phyloP scores from a whole-genome alignment of 2,113 vertebrate species.

The Apaloderma vittatum region DNA sequence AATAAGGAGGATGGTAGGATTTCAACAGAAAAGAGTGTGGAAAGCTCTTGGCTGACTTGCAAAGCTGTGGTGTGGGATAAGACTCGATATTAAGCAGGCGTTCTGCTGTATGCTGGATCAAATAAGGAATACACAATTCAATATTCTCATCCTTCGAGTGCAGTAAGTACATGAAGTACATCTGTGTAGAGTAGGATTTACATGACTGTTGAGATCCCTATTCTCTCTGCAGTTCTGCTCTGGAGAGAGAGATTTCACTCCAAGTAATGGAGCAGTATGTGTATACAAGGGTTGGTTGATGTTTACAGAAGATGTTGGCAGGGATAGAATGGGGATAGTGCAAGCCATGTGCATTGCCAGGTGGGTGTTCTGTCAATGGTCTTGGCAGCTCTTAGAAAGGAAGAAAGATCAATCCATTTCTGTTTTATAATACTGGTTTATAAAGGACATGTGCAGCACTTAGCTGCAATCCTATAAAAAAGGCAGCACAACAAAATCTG shows the following conservation, averaged over 20 bases:
- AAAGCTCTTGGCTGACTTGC: background rate
- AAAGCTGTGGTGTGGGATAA: background rate
- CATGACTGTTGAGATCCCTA: background rate
- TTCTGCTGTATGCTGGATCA: background rate
- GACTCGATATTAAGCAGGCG: background rate
- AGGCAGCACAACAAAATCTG: background rate
- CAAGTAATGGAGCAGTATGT: background rate
- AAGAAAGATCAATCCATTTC: background rate
- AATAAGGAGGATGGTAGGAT: background rate
- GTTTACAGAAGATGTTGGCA: background rate
- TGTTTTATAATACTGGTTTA: background rate
- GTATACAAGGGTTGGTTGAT: background rate
- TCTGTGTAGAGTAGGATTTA: background rate
- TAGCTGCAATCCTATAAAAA: background rate
- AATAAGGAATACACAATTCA: background rate
- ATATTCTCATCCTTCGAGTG: background rate
- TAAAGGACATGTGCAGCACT: background rate
- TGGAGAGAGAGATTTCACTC: background rate
- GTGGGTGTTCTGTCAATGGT: background rate
- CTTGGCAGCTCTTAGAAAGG: background rate
- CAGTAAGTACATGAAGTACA: background rate
- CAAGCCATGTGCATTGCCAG: background rate
- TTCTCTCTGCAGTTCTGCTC: background rate
- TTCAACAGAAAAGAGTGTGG: background rate
- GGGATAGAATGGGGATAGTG: background rate